phyloP scores from a whole-genome alignment of 2,797 vertebrate species.

The Leptatherina wallacei region DNA sequence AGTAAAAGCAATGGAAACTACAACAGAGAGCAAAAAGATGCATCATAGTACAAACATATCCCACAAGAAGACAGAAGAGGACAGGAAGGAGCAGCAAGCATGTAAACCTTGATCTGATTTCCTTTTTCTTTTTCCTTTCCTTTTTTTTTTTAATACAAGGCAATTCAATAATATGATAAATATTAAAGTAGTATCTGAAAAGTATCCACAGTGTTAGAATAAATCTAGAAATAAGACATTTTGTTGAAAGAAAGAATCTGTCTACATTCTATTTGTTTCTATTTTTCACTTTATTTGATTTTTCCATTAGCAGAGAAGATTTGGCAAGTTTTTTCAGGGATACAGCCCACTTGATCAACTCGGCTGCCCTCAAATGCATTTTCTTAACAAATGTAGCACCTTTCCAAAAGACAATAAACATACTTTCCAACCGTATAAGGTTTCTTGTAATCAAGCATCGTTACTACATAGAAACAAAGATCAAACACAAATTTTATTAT shows the following conservation, averaged over 20 bases:
- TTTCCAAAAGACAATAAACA: neutral
- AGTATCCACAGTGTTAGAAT: neutral
- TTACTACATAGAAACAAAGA: neutral
- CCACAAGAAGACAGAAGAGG: neutral
- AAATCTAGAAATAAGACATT: neutral
- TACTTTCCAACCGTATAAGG: neutral
- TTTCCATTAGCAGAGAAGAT: neutral
- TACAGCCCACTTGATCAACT: neutral
- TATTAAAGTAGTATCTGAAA: neutral
- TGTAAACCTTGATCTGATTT: neutral
- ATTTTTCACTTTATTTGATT: no score
- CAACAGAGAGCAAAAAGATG: conserved; percentile 29
- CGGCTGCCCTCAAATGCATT: neutral
- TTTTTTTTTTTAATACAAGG: neutral
- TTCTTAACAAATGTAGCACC: neutral
- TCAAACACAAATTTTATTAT: neutral
- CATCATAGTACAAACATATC: conserved; percentile 21
- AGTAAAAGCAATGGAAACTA: conserved; percentile 43
- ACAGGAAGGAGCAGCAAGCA: neutral
- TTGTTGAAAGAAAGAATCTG: neutral
- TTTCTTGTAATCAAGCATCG: neutral
- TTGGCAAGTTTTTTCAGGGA: neutral
- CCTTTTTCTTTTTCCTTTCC: neutral
- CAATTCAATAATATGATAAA: neutral
- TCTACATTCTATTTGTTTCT: neutral